phyloP scores from a whole-genome alignment of 2,113 vertebrate genomes.

The Grallaria varia region DNA sequence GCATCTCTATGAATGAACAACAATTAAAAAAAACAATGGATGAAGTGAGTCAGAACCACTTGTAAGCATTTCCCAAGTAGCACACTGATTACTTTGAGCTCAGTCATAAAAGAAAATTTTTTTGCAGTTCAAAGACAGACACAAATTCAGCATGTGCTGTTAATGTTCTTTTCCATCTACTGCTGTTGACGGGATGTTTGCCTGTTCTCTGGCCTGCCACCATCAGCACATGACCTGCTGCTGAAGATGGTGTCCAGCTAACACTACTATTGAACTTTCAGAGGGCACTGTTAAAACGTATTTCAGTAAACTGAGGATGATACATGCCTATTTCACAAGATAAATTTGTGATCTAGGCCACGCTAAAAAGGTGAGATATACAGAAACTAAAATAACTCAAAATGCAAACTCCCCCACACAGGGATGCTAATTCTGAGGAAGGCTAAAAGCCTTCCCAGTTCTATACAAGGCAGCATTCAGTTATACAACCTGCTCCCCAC shows the following conservation, averaged over 20 bases:
- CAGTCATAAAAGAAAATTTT: not conserved
- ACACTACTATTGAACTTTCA: not conserved
- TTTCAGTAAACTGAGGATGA: not conserved
- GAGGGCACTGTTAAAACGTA: not conserved
- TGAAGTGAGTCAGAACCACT: constrained; percentile 22
- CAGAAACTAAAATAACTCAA: not conserved
- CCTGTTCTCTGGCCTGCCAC: not conserved
- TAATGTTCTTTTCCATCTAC: not conserved
- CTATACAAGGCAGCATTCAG: not conserved
- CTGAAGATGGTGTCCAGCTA: not conserved
- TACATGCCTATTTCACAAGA: not conserved
- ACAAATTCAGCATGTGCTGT: not conserved
- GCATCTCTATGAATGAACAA: constrained; percentile 82
- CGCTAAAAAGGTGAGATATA: not conserved
- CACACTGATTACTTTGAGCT: constrained; percentile 14
- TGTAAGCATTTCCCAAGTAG: constrained; percentile 26
- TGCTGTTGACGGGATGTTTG: not conserved
- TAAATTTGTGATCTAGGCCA: not conserved
- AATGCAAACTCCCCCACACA: not conserved
- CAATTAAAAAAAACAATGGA: not conserved
- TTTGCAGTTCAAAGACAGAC: not conserved
- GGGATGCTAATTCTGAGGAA: not conserved
- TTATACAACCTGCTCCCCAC: not conserved
- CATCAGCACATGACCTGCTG: not conserved
- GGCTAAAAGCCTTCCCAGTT: not conserved